These are phyloP conservation scores for Falco berigora DNA, from an alignment of 2,797 vertebrate species.

Conservation along the genomic window DNA sequence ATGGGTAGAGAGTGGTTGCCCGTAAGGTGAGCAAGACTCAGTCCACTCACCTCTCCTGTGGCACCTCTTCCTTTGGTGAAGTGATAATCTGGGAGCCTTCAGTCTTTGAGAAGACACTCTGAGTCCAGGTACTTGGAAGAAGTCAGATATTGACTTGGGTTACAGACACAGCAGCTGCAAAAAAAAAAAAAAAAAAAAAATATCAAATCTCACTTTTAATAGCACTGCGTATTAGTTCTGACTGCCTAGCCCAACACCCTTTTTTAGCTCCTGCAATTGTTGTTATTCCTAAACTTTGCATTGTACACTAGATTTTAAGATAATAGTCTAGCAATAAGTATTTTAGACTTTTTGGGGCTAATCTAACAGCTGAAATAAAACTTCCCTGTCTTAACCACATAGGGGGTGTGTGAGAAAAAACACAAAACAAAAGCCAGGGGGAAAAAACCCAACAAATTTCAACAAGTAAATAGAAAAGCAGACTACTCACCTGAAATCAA, in stretches of 20 bases:
- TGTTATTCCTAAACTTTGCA: neutral
- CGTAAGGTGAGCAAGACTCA: neutral
- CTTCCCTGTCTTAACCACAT: neutral
- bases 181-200: neutral
- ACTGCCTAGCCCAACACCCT: neutral
- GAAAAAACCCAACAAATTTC: neutral
- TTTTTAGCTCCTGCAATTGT: neutral
- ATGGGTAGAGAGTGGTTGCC: neutral
- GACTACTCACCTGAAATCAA: neutral
- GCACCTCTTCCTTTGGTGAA: neutral
- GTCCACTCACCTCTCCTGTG: neutral
- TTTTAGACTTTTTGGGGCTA: neutral
- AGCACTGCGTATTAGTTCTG: neutral
- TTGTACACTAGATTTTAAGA: neutral
- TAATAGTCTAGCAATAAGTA: neutral
- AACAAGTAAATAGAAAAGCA: neutral
- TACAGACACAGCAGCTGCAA: neutral
- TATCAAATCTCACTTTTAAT: neutral
- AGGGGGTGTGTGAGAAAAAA: accelerated
- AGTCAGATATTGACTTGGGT: neutral
- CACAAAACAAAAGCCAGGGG: neutral
- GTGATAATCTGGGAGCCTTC: neutral
- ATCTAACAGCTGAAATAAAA: neutral
- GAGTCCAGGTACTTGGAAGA: neutral
- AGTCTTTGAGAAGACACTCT: neutral